These are phyloP conservation scores for Drosophila arawakana DNA, from an alignment of 1,140 invertebrate genomes.

Conservation along the genomic window DNA sequence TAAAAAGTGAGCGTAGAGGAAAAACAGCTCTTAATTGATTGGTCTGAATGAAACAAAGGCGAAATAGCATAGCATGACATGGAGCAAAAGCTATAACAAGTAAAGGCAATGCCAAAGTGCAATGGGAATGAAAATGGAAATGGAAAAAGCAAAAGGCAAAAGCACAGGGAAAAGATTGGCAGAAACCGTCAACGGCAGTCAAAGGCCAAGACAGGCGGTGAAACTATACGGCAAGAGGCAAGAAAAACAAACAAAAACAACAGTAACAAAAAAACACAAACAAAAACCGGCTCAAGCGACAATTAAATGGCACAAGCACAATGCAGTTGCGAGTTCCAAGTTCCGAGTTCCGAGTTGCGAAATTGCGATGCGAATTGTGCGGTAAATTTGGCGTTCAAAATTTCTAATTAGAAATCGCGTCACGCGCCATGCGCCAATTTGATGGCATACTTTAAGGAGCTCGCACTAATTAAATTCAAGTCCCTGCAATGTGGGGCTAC, in stretches of 20 bases:
- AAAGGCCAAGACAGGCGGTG: conserved; percentile 21
- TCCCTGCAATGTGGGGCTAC: neutral
- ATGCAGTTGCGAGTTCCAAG: conserved; percentile 19
- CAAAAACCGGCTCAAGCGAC: conserved; percentile 23
- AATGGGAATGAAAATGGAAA: neutral
- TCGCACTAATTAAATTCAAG: conserved; percentile 40
- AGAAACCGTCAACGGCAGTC: conserved; percentile 52
- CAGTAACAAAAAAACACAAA: conserved; percentile 25
- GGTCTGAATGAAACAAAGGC: conserved; percentile 31
- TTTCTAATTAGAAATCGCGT: conserved; percentile 44
- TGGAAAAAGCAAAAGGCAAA: neutral
- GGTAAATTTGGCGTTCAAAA: conserved; percentile 26
- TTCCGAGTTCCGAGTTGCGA: conserved; percentile 14
- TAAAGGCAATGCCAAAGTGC: neutral
- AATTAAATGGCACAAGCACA: conserved; percentile 31
- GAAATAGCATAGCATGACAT: conserved; percentile 1
- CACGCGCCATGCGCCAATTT: conserved; percentile 36
- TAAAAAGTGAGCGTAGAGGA: conserved; percentile 12
- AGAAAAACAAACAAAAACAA: conserved; percentile 24
- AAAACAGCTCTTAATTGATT: conserved; percentile 67
- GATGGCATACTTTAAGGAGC: conserved; percentile 36
- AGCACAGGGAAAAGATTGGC: conserved; percentile 37
- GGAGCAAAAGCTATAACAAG: neutral
- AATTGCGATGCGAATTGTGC: conserved; percentile 19
- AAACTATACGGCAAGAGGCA: neutral